A percentile compares a stretch with the other conserved stretches of the same genome.
These are phyloP conservation scores for Neuroscelio doddi DNA, from an alignment of 2,888 invertebrate genomes.

Conservation along the genomic window DNA sequence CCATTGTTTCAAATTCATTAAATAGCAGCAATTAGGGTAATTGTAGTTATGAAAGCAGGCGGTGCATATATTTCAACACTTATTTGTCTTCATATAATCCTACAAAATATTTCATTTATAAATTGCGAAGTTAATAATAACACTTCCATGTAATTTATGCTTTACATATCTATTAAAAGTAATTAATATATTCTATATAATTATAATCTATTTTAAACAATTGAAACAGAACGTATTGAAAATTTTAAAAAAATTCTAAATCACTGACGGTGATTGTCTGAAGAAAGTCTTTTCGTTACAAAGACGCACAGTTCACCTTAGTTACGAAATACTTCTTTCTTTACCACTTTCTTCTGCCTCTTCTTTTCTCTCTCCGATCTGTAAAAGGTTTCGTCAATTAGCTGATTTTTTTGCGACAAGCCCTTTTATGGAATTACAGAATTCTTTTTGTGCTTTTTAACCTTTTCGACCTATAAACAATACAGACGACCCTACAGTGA, in stretches of 20 bases:
- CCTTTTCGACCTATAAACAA: conserved; percentile 42
- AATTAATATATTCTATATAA: too few species aligned
- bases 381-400: conserved; percentile 61
- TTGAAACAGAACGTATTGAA: not conserved
- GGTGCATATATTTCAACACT: too few species aligned
- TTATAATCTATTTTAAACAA: too few species aligned
- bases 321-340: conserved; percentile 28
- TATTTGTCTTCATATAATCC: too few species aligned
- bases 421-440: conserved; percentile 37
- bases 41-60: too few species aligned
- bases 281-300: conserved; percentile 10
- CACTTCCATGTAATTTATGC: too few species aligned
- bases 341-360: conserved; percentile 15
- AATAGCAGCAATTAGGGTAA: too few species aligned
- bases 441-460: conserved; percentile 45
- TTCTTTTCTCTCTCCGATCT: conserved; percentile 12
- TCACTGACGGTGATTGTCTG: conserved; percentile 8
- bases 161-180: too few species aligned
- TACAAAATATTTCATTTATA: too few species aligned
- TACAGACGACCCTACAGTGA: conserved; percentile 25
- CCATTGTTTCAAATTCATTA: too few species aligned
- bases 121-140: too few species aligned
- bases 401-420: conserved; percentile 60
- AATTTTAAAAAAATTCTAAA: not conserved
- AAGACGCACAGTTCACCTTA: not conserved